Conservation (phyloP, 2,888 invertebrate species). For the Sericinus montela region DNA sequence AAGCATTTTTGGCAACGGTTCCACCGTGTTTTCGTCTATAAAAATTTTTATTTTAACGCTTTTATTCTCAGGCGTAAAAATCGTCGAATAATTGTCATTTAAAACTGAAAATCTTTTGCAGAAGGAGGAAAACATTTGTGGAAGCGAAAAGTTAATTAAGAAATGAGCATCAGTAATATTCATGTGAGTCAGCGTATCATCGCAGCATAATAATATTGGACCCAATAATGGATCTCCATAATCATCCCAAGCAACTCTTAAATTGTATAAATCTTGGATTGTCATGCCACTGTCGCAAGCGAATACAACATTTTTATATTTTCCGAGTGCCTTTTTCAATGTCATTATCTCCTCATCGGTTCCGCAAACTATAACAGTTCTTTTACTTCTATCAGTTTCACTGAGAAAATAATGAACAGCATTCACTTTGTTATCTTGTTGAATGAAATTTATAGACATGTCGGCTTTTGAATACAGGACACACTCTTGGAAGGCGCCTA, state of each 20-base stretch:
- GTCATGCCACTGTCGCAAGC: conserved; percentile 54
- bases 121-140: conserved; percentile 82
- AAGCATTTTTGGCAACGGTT: conserved; percentile 81
- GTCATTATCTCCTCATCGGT: conserved; percentile 74
- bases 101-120: conserved; percentile 84
- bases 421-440: conserved; percentile 58
- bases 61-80: conserved; percentile 42
- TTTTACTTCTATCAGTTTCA: conserved; percentile 59
- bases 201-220: conserved; percentile 83
- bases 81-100: conserved; percentile 78
- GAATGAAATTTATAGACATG: conserved; percentile 53
- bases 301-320: conserved; percentile 41
- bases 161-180: conserved; percentile 82
- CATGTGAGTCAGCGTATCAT: conserved; percentile 81
- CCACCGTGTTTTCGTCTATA: conserved; percentile 77
- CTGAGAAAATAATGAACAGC: conserved; percentile 69
- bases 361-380: conserved; percentile 82
- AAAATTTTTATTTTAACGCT: conserved; percentile 71
- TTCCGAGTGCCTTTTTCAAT: conserved; percentile 40
- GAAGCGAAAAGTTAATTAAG: conserved; percentile 86
- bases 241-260: conserved; percentile 56
- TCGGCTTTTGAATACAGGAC: conserved; percentile 82
- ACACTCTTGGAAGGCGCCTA: conserved; percentile 86
- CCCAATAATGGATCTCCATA: conserved; percentile 58
- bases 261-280: conserved; percentile 53